phyloP scores from a whole-genome alignment of 1,140 invertebrate species.

The Halesus radiatus region DNA sequence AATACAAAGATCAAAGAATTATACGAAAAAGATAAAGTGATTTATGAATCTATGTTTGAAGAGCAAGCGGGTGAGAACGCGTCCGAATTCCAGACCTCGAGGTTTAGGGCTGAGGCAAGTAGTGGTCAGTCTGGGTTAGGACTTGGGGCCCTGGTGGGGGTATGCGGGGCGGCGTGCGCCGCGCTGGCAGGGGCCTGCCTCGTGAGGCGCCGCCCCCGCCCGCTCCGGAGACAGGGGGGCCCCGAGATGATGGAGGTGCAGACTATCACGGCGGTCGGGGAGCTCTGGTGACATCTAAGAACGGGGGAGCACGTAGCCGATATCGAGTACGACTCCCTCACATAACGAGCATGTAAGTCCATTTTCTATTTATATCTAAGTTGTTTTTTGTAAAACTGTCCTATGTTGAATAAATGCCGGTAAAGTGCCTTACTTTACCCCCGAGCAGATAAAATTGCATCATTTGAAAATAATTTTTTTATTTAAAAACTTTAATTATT shows the following conservation, averaged over 20 bases:
- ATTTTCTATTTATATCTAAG: slow-evolving; percentile 5
- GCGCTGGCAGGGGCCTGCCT: slow-evolving; percentile 59
- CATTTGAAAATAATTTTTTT: too few relatives aligned
- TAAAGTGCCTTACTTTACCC: neutral
- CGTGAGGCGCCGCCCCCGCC: slow-evolving; percentile 64
- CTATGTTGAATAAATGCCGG: neutral
- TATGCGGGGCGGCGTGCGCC: slow-evolving; percentile 67
- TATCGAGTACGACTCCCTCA: slow-evolving; percentile 72
- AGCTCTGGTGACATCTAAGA: slow-evolving; percentile 79
- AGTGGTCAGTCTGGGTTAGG: slow-evolving; percentile 61
- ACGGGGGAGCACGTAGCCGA: slow-evolving; percentile 70
- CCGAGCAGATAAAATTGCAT: too few relatives aligned
- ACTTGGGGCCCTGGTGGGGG: slow-evolving; percentile 64
- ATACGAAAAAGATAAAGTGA: neutral
- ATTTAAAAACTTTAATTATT: too few relatives aligned
- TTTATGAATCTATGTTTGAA: slow-evolving; percentile 4
- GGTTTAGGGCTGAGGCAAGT: slow-evolving; percentile 63
- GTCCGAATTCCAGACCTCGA: slow-evolving; percentile 61
- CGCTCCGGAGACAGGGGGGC: neutral
- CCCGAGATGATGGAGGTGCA: slow-evolving; percentile 79
- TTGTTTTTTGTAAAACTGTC: too few relatives aligned
- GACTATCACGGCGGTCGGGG: slow-evolving; percentile 75
- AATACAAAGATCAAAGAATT: slow-evolving; percentile 7
- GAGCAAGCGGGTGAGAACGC: slow-evolving; percentile 26
- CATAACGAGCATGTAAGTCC: slow-evolving; percentile 68